A percentile compares a stretch with the other conserved stretches of the same genome.
These are phyloP conservation scores for Caenorhabditis inopinata DNA, from an alignment of 1,140 invertebrate species.

Conservation along the genomic window DNA sequence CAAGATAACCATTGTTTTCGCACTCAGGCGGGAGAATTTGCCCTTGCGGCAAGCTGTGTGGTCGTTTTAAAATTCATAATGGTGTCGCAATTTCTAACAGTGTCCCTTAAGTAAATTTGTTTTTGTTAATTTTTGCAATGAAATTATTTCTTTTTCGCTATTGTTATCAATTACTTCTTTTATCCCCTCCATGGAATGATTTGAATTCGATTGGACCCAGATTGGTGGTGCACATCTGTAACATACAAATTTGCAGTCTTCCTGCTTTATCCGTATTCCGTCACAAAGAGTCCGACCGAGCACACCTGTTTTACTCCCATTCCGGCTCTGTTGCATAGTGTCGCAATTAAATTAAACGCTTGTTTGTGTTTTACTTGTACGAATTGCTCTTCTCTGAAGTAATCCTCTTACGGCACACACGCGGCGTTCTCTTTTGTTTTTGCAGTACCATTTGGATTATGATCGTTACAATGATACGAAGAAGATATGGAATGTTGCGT, in stretches of 20 bases:
- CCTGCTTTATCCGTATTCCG: neutral
- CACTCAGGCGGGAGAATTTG: too few relatives aligned
- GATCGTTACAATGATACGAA: neutral
- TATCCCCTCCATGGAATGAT: too few relatives aligned
- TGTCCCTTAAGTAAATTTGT: too few relatives aligned
- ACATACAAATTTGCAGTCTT: neutral
- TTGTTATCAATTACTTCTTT: too few relatives aligned
- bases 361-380: neutral
- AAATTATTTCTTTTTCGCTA: too few relatives aligned
- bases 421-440: neutral
- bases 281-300: conserved; percentile 17
- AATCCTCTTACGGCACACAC: neutral
- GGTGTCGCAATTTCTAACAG: too few relatives aligned
- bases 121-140: too few relatives aligned
- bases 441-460: neutral
- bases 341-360: conserved; percentile 1
- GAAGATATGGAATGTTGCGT: neutral
- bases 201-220: too few relatives aligned
- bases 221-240: neutral
- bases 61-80: too few relatives aligned
- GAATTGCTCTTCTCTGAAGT: conserved; percentile 6
- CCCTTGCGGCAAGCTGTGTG: too few relatives aligned
- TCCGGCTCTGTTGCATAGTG: conserved; percentile 9
- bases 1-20: too few relatives aligned
- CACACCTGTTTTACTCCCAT: neutral